Evolutionary conservation across 2,113 vertebrate genomes (phyloP), one percentile per base, ranked within the genome.

Genomic region (Amphilophus citrinellus): DNA sequence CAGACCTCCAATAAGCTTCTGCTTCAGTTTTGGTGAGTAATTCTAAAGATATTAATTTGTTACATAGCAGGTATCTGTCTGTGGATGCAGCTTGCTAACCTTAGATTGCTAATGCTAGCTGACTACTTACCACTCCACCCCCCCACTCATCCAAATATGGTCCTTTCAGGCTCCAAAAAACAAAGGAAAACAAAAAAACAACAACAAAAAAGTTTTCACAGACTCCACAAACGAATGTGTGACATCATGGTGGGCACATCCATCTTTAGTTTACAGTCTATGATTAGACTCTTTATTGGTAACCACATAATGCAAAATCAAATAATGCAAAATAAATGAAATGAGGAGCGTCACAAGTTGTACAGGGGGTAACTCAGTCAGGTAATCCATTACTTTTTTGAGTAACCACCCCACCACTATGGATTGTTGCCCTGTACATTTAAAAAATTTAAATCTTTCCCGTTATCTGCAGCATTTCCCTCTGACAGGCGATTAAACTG

Each of bases 251-350:
- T 27, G 50, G 18, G 47, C 20, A 7, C 47, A 0, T 9, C 6
- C 44, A n/a, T 53, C 66, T 53, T 73, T 73, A 3, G 53, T 73
- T 32, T 73, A 73, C 66, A 73, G 44, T 53, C 44, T 71, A 42
- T 15, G 14, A 1, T 14, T 47, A 5, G 15, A 6, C 44, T 15
- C 11, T 15, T 17, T 17, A 50, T 15, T 17, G 44, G 14, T 14
- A 44, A 5, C 11, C 7, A 10, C 44, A 5, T 50, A 2, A 50
- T 50, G 14, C 5, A 50, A 13, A 47, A 13, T 14, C 13, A 14
- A 47, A 10, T 14, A 14, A 47, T 13, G 7, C 37, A 8, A 37
- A 8, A 37, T 7, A 9, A 37, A 37, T 37, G 7, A 37, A 37
- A 9, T 9, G 37, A 37, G 37, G 37, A 37, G 37, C 2, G 2